Evolutionary conservation across 2,113 vertebrate species (phyloP).

Genomic region (Oophaga pumilio): DNA sequence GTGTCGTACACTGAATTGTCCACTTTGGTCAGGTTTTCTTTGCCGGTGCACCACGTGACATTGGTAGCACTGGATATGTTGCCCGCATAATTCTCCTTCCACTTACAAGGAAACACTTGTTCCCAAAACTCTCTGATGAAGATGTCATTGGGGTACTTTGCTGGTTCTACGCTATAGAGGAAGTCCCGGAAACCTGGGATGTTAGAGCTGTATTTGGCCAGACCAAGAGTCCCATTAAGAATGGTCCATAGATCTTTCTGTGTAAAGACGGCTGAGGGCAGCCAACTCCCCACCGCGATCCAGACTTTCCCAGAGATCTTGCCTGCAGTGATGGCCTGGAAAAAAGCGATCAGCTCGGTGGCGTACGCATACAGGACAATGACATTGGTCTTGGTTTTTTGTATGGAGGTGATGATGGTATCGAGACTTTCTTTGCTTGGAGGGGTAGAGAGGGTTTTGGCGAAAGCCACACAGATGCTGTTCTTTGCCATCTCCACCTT

Average conservation of each 20-base stretch:
- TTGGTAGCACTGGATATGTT: neutral
- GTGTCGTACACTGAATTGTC: constrained; percentile 65
- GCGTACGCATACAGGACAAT: constrained; percentile 48
- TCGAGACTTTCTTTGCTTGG: constrained; percentile 30
- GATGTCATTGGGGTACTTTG: constrained; percentile 39
- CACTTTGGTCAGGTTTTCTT: constrained; percentile 60
- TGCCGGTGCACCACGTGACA: constrained; percentile 60
- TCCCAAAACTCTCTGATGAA: constrained; percentile 51
- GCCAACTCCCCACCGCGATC: constrained; percentile 42
- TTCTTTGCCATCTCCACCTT: constrained; percentile 35
- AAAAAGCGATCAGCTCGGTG: constrained; percentile 38
- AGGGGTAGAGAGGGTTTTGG: constrained; percentile 25
- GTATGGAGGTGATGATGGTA: neutral
- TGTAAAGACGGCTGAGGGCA: constrained; percentile 48
- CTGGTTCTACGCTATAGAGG: constrained; percentile 30
- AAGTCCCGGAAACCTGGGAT: constrained; percentile 46
- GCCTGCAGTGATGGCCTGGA: neutral
- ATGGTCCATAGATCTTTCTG: constrained; percentile 19
- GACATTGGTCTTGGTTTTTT: constrained; percentile 32
- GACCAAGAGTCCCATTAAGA: constrained; percentile 43
- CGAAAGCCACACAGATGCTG: constrained; percentile 38
- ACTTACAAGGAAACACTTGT: constrained; percentile 32
- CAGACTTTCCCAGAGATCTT: constrained; percentile 39
- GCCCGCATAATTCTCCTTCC: neutral
- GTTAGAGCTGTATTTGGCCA: constrained; percentile 39